Conservation (phyloP, 1,140 invertebrate genomes). For the Ruditapes philippinarum region DNA sequence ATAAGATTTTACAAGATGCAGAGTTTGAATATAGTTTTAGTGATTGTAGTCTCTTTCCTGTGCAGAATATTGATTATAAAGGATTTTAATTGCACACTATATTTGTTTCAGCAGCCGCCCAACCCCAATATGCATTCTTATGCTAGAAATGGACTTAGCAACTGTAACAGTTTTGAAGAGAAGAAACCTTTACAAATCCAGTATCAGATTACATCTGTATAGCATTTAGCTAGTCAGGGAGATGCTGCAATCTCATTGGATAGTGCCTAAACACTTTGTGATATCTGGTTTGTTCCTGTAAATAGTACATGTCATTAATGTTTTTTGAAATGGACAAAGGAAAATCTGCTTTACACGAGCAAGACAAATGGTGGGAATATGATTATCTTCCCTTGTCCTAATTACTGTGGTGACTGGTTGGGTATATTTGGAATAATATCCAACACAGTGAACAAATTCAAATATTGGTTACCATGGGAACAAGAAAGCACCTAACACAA, state of each 20-base stretch:
- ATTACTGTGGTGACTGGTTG: neutral
- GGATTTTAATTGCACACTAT: no score
- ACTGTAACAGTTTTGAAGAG: neutral
- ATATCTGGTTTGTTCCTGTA: slow-evolving; percentile 13
- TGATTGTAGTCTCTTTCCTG: no score
- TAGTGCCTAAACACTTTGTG: slow-evolving; percentile 47
- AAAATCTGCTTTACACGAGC: neutral
- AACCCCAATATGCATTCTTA: slow-evolving; percentile 29
- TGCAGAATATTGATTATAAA: no score
- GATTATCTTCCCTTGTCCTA: no score
- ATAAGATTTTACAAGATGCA: no score
- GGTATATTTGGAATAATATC: neutral
- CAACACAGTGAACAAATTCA: neutral
- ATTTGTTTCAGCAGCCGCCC: slow-evolving; percentile 44
- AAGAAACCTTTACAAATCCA: slow-evolving; percentile 42
- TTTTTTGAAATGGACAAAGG: neutral
- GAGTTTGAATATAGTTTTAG: no score
- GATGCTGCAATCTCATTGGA: slow-evolving; percentile 17
- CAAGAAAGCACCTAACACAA: neutral
- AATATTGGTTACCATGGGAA: neutral
- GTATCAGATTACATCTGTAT: slow-evolving; percentile 45
- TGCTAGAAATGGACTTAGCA: slow-evolving; percentile 21
- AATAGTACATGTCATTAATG: neutral
- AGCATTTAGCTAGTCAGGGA: slow-evolving; percentile 39
- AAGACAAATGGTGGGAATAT: neutral